phyloP scores from a whole-genome alignment of 2,113 vertebrate genomes.

The Neotoma lepida region DNA sequence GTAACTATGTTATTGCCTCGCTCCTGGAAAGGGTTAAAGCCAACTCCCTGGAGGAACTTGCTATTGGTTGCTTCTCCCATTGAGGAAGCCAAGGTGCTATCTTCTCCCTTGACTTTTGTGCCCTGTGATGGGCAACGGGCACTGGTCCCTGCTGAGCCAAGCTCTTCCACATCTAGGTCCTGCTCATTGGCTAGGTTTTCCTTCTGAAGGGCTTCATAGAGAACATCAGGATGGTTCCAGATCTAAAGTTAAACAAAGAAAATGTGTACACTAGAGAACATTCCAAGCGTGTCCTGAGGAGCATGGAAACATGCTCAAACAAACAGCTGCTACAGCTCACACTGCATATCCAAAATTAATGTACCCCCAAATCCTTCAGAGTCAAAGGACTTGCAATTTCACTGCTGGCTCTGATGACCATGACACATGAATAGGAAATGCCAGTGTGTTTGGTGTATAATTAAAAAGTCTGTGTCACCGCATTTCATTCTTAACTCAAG shows the following conservation, averaged over 20 bases:
- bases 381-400: neutral
- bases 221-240: conserved; percentile 98
- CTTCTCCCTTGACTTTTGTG: conserved; percentile 91
- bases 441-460: neutral
- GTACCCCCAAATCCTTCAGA: neutral
- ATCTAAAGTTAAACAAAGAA: conserved; percentile 87
- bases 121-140: conserved; percentile 90
- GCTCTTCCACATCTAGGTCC: conserved; percentile 97
- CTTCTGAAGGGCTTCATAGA: conserved; percentile 97
- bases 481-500: conserved; percentile 2
- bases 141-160: conserved; percentile 87
- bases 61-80: conserved; percentile 90
- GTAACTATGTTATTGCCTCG: conserved; percentile 97
- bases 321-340: neutral
- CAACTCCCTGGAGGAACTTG: conserved; percentile 89
- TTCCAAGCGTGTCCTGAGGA: neutral
- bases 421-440: neutral
- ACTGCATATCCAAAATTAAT: neutral
- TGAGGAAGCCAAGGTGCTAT: conserved; percentile 85
- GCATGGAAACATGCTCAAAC: neutral
- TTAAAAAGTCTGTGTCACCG: neutral
- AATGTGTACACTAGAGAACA: neutral
- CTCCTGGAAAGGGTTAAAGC: conserved; percentile 93
- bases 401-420: neutral
- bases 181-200: conserved; percentile 96